Percentiles rank a stretch among this genome's conserved stretches.
Evolutionary conservation across 2,797 vertebrate species (phyloP).

Genomic region (Anguilla pacifica): DNA sequence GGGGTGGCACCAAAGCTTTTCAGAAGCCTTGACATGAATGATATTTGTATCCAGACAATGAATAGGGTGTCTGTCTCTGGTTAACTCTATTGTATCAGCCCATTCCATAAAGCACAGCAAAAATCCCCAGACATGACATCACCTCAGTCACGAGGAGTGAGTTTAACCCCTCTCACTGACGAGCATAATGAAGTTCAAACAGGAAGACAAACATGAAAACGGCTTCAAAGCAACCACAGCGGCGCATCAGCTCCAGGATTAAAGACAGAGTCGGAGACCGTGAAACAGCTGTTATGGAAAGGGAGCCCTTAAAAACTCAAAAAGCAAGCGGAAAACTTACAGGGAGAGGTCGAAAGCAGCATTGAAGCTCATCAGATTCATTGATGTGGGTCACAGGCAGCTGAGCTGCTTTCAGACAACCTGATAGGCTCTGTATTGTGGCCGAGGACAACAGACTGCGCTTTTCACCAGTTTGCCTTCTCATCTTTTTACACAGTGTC

Average conservation of each 20-base stretch:
- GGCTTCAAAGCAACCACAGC: not conserved
- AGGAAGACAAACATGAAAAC: conserved; percentile 5
- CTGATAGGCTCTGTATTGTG: not conserved
- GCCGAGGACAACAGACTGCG: not conserved
- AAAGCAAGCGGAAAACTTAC: not conserved
- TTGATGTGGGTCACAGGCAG: not conserved
- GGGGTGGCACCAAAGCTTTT: too few species aligned
- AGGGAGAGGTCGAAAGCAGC: not conserved
- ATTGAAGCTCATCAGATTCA: not conserved
- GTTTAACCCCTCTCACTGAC: not conserved
- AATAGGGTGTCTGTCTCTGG: not conserved
- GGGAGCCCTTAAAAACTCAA: not conserved
- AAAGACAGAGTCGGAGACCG: not conserved
- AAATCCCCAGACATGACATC: not conserved
- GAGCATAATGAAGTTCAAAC: not conserved
- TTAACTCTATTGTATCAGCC: not conserved
- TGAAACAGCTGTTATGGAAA: not conserved
- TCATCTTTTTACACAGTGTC: not conserved
- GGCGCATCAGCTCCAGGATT: too few species aligned
- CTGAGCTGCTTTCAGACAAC: not conserved
- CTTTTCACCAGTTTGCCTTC: not conserved
- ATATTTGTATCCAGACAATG: not conserved
- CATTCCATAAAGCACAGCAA: not conserved
- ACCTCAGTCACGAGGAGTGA: not conserved
- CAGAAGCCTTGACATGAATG: too few species aligned